These are phyloP conservation scores for Cecidostiba fungosa DNA, from an alignment of 2,888 invertebrate genomes.

Conservation along the genomic window DNA sequence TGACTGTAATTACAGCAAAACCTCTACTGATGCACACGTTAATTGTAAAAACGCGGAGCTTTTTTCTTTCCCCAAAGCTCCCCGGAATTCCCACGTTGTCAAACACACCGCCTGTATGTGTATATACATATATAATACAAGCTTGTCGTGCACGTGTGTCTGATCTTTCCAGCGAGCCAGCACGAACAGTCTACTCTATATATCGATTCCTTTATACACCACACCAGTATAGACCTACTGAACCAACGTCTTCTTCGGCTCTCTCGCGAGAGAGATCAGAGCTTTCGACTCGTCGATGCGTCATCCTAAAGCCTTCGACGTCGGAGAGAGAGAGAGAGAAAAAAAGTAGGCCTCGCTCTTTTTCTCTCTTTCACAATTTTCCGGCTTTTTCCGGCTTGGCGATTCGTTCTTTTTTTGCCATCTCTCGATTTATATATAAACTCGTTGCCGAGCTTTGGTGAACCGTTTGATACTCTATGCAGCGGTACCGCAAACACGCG, in stretches of 20 bases:
- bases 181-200: neutral
- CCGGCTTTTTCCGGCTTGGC: neutral
- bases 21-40: too few species aligned
- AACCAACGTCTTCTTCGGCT: neutral
- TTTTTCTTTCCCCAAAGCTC: neutral
- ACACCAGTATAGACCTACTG: neutral
- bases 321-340: neutral
- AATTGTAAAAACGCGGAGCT: too few species aligned
- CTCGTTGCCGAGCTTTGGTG: neutral
- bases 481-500: neutral
- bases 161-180: neutral
- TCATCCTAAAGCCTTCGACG: neutral
- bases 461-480: neutral
- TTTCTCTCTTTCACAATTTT: neutral
- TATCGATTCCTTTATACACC: neutral
- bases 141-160: neutral
- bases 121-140: neutral
- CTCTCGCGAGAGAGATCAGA: neutral
- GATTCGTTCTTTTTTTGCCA: neutral
- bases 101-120: too few species aligned
- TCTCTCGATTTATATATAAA: neutral
- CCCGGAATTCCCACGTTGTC: too few species aligned
- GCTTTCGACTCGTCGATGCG: constrained; percentile 6
- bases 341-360: neutral
- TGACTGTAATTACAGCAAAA: too few species aligned